Evolutionary conservation across 2,888 invertebrate species (phyloP).

Genomic region (Ophioninae sp.): DNA sequence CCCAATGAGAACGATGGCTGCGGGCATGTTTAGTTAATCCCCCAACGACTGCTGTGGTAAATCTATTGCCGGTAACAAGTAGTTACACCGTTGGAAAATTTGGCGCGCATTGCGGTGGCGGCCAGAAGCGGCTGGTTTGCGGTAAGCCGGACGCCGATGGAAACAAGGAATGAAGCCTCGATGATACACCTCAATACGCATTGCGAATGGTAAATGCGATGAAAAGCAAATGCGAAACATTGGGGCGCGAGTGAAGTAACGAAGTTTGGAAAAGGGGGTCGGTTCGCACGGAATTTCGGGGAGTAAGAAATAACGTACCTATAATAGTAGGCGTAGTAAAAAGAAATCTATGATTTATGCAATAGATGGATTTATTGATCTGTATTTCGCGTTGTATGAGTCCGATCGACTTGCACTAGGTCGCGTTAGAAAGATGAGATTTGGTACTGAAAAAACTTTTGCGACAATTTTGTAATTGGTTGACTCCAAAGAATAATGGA

Average conservation of each 20-base stretch:
- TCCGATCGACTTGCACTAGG: no score
- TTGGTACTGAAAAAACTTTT: no score
- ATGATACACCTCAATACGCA: slow-evolving; percentile 64
- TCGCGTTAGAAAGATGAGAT: no score
- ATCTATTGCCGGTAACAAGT: neutral
- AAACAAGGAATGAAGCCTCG: slow-evolving; percentile 71
- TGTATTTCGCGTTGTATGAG: no score
- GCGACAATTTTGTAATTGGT: no score
- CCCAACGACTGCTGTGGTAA: neutral
- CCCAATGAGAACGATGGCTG: neutral
- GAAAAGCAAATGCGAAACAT: slow-evolving; percentile 33
- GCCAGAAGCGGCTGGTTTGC: slow-evolving; percentile 63
- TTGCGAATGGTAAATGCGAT: slow-evolving; percentile 22
- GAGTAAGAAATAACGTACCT: no score
- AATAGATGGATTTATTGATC: no score
- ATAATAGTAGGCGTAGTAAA: no score
- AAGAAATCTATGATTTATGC: no score
- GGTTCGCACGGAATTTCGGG: no score
- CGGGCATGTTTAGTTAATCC: neutral
- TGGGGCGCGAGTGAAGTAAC: slow-evolving; percentile 26
- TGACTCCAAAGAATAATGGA: no score
- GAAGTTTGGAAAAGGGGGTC: slow-evolving; percentile 13
- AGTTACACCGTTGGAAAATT: slow-evolving; percentile 7
- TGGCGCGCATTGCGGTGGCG: slow-evolving; percentile 63
- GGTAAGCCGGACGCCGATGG: slow-evolving; percentile 70